A percentile compares a stretch with the other conserved stretches of the same genome.
Conservation (phyloP, 2,888 invertebrate species). For the Leucophora obtusa region DNA sequence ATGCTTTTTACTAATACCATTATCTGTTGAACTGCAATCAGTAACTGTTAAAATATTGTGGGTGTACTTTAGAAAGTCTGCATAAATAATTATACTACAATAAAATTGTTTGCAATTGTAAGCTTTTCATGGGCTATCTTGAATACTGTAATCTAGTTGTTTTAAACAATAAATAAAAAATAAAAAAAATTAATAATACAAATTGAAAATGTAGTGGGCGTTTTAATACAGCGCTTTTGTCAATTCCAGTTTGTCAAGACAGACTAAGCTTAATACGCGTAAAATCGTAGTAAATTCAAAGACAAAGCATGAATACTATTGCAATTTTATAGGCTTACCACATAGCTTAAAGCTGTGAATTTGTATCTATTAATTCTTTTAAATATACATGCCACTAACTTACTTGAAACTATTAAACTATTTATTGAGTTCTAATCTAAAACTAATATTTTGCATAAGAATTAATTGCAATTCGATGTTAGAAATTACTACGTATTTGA, state of each 20-base stretch:
- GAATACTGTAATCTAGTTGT: background rate
- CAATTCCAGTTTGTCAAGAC: background rate
- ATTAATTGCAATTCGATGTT: too few relatives aligned
- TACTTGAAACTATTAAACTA: background rate
- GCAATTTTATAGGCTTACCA: background rate
- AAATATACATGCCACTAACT: background rate
- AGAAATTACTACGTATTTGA: too few relatives aligned
- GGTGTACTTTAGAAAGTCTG: too few relatives aligned
- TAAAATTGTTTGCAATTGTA: too few relatives aligned
- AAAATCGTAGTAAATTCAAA: background rate
- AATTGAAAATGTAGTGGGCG: background rate
- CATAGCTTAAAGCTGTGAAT: background rate
- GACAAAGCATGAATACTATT: background rate
- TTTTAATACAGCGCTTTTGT: background rate
- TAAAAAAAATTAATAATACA: background rate
- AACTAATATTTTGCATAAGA: background rate
- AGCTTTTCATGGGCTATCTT: too few relatives aligned
- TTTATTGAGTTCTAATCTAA: background rate
- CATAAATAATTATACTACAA: too few relatives aligned
- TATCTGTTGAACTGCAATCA: too few relatives aligned
- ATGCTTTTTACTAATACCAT: too few relatives aligned
- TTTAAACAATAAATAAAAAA: background rate
- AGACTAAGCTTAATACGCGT: background rate
- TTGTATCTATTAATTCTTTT: background rate
- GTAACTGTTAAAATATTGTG: too few relatives aligned